Evolutionary conservation across 2,888 invertebrate genomes (phyloP), one percentile per base, ranked within the genome.

Genomic region (Danaus chrysippus): DNA sequence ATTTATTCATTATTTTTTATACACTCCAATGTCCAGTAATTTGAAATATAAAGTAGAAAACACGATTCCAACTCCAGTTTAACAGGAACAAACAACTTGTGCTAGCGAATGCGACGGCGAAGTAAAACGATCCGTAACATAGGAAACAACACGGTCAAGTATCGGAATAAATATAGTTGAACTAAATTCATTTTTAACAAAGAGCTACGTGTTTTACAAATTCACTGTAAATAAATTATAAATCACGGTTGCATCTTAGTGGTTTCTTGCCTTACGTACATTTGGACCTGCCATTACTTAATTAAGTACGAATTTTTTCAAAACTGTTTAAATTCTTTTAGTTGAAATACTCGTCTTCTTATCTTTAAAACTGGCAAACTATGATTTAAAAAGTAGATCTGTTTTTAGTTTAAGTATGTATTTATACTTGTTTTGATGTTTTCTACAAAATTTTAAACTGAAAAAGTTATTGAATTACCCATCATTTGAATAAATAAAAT

Each of bases 31-130:
- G 17, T n/a, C 11, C 49, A 49, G 15, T 49, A 3, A 49, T 49
- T 49, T 17, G 17, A 17, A 49, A 49, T 17, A 11, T 49, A 49
- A 17, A 49, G 5, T 3, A 49, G 17, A 15, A n/a, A 49, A 46
- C 17, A 49, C 17, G 15, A 49, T 49, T 49, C 9, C 58, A 49
- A 49, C 49, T 49, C 17, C 58, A 63, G 56, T 59, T 59, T 44
- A 62, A 59, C 59, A 59, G 59, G 53, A 56, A 62, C 56, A 56
- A 63, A 59, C 53, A 63, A 63, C 63, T 63, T 54, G 53, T 54
- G 42, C 17, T 56, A 43, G 59, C 19, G n/a, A 59, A 54, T 23
- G 59, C 23, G 59, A 54, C 54, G 44, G 17, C 42, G 46, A 44
- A 44, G 57, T 58, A 56, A 43, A 56, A 54, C 15, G 17, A 49